phyloP scores from a whole-genome alignment of 2,113 vertebrate genomes.

The Pachypanchax playfairii region DNA sequence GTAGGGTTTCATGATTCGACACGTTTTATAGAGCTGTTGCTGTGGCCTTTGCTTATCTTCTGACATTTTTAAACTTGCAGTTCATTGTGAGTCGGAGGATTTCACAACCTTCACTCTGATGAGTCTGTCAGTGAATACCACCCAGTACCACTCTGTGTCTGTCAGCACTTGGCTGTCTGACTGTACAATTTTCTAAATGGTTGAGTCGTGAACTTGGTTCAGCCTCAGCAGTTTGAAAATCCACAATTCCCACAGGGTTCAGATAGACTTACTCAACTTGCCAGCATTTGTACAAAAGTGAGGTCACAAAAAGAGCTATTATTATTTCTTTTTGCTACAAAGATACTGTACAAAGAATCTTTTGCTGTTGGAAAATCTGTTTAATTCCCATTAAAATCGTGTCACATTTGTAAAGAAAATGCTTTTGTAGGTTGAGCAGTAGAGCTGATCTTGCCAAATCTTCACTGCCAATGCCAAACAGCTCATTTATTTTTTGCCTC shows the following conservation, averaged over 20 bases:
- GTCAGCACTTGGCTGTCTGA: constrained; percentile 52
- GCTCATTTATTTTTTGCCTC: too few species aligned
- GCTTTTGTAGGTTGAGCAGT: too few species aligned
- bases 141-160: constrained; percentile 33
- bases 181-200: constrained; percentile 44
- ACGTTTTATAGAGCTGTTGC: constrained; percentile 28
- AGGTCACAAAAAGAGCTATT: neutral
- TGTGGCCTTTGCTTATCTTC: constrained; percentile 24
- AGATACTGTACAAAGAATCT: too few species aligned
- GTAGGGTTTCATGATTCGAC: constrained; percentile 53
- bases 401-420: too few species aligned
- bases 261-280: constrained; percentile 36
- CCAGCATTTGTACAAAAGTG: constrained; percentile 3
- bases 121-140: constrained; percentile 25
- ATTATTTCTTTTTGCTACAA: too few species aligned
- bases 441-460: too few species aligned
- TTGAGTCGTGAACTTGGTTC: constrained; percentile 44
- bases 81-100: constrained; percentile 49
- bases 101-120: constrained; percentile 48
- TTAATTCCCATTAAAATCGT: too few species aligned
- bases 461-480: too few species aligned
- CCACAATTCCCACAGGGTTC: constrained; percentile 25
- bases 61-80: constrained; percentile 48
- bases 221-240: constrained; percentile 25
- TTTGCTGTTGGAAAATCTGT: too few species aligned